Percentiles rank a stretch among this genome's conserved stretches.
Evolutionary conservation across 2,797 vertebrate genomes (phyloP).

Genomic region (Enteromius afrohamiltoni): DNA sequence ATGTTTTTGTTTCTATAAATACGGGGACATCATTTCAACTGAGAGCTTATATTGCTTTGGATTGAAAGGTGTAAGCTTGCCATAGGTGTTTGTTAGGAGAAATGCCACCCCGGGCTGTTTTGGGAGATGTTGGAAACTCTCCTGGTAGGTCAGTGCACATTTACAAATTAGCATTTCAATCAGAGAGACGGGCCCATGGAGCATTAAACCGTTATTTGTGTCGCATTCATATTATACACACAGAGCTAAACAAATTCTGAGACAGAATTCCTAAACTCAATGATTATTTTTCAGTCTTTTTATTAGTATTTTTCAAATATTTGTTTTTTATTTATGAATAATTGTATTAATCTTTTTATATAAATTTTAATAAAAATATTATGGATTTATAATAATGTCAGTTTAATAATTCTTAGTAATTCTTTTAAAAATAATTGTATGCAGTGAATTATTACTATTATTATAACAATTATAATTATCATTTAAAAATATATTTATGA

Average conservation of each 20-base stretch:
- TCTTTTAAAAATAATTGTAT: background rate
- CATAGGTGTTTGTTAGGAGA: slow-evolving; percentile 80
- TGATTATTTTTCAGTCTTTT: slow-evolving; percentile 16
- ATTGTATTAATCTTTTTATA: background rate
- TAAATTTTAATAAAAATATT: background rate
- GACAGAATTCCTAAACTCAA: slow-evolving; percentile 20
- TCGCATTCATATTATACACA: slow-evolving; percentile 62
- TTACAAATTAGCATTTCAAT: slow-evolving; percentile 85
- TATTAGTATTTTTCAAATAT: background rate
- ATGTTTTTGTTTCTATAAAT: slow-evolving; percentile 82
- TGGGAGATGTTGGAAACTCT: slow-evolving; percentile 66
- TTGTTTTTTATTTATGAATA: too few relatives aligned
- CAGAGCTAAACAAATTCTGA: slow-evolving; percentile 72
- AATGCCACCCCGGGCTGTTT: slow-evolving; percentile 79
- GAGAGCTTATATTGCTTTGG: slow-evolving; percentile 82
- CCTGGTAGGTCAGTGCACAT: slow-evolving; percentile 80
- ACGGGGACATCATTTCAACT: slow-evolving; percentile 79
- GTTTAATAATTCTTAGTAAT: background rate
- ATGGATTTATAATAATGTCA: background rate
- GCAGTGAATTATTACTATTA: background rate
- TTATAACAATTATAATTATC: too few relatives aligned
- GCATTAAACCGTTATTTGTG: slow-evolving; percentile 77
- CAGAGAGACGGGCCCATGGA: slow-evolving; percentile 72
- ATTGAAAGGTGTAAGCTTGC: slow-evolving; percentile 75
- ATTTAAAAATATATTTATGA: background rate